Conservation (phyloP, 92 coral and sea anemone species). For the Porites lobata region DNA sequence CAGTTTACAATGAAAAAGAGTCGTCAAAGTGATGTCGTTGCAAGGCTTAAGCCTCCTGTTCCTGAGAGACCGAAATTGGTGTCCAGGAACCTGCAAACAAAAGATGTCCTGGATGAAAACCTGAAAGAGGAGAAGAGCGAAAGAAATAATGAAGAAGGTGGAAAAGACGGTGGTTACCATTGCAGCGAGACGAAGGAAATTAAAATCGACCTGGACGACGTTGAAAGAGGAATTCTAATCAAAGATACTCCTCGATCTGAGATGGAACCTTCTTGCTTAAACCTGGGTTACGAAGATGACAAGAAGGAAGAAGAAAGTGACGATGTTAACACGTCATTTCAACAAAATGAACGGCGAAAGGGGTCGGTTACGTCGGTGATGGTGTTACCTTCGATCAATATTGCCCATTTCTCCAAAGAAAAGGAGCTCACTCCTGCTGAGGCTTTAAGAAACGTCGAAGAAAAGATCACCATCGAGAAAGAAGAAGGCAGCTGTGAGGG, state of each 20-base stretch:
- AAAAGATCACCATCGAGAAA: not conserved
- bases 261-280: no score
- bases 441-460: not conserved
- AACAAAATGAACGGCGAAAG: not conserved
- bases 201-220: not conserved
- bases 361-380: not conserved
- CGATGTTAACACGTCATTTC: not conserved
- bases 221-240: not conserved
- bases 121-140: not conserved
- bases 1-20: not conserved
- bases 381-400: not conserved
- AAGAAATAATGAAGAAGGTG: not conserved
- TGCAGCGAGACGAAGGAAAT: not conserved
- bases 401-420: not conserved
- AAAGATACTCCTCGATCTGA: no score
- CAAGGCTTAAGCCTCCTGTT: not conserved
- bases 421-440: not conserved
- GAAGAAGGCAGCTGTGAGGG: constrained; percentile 22
- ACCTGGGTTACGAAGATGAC: not conserved
- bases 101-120: not conserved
- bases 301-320: not conserved
- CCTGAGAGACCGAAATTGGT: not conserved
- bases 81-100: not conserved
- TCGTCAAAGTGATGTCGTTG: not conserved
- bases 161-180: not conserved